A percentile compares a stretch with the other conserved stretches of the same genome.
Conservation (phyloP, 1,140 invertebrate species). For the Magallana gigas region DNA sequence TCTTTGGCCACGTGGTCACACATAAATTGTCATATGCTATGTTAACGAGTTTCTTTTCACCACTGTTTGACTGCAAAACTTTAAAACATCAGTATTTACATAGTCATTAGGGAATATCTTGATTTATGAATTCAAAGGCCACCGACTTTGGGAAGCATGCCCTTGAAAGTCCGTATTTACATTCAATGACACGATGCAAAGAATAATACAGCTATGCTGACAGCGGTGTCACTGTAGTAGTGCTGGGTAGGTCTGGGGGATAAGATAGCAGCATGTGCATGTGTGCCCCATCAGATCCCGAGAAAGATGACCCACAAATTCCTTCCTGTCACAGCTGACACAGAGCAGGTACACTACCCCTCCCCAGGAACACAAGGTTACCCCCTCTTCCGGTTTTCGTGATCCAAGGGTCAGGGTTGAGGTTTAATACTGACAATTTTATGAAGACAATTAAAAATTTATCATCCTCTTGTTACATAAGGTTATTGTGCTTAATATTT, state of each 20-base stretch:
- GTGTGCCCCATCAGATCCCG: background rate
- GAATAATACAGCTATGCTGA: background rate
- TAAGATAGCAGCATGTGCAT: background rate
- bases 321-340: background rate
- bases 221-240: background rate
- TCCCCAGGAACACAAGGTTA: background rate
- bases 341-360: background rate
- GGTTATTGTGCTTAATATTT: background rate
- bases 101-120: constrained; percentile 32
- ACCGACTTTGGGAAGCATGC: constrained; percentile 16
- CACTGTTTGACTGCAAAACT: background rate
- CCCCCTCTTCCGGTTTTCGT: constrained; percentile 22
- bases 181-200: background rate
- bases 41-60: background rate
- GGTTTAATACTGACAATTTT: background rate
- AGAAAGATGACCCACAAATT: background rate
- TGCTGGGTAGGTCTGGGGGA: background rate
- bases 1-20: background rate
- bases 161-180: constrained; percentile 31
- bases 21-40: background rate
- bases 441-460: constrained; percentile 7
- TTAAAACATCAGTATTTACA: constrained; percentile 16
- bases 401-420: background rate
- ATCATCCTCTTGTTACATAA: constrained; percentile 4
- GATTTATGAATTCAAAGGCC: constrained; percentile 7